phyloP scores from a whole-genome alignment of 2,113 vertebrate species.

The Limanda limanda region DNA sequence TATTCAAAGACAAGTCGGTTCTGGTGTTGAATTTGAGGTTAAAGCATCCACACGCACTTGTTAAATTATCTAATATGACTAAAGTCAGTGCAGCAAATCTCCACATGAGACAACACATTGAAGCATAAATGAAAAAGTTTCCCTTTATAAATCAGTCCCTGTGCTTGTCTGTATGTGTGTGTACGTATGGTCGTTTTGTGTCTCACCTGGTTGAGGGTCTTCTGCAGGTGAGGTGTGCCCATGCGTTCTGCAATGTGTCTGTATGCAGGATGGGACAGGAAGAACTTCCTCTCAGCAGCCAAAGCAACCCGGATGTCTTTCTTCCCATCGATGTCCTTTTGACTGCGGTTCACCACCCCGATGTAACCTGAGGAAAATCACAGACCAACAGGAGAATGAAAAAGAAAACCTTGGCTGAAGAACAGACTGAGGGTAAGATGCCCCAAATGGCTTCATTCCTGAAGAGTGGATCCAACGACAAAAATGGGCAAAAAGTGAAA shows the following conservation, averaged over 20 bases:
- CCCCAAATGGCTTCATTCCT: no score
- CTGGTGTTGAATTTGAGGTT: background rate
- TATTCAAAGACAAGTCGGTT: background rate
- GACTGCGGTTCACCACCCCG: constrained; percentile 96
- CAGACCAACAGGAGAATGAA: background rate
- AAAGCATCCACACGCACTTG: background rate
- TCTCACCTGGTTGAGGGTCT: constrained; percentile 91
- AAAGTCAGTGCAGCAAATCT: background rate
- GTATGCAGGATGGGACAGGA: constrained; percentile 94
- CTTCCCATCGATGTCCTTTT: constrained; percentile 96
- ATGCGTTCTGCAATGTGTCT: constrained; percentile 96
- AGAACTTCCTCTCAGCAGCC: constrained; percentile 95
- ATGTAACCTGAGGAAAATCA: constrained; percentile 87
- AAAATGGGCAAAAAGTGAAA: no score
- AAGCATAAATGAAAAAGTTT: no score
- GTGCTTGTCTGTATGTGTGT: background rate
- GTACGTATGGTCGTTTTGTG: background rate
- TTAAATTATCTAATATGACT: background rate
- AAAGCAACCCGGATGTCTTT: constrained; percentile 93
- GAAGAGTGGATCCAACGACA: no score
- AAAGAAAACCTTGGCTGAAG: no score
- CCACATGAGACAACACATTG: background rate
- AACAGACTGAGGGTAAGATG: no score
- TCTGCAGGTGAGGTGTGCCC: constrained; percentile 94
- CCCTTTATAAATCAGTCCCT: background rate